A percentile compares a stretch with the other conserved stretches of the same genome.
Conservation (phyloP, 2,797 vertebrate genomes). For the Holocentrus rufus region DNA sequence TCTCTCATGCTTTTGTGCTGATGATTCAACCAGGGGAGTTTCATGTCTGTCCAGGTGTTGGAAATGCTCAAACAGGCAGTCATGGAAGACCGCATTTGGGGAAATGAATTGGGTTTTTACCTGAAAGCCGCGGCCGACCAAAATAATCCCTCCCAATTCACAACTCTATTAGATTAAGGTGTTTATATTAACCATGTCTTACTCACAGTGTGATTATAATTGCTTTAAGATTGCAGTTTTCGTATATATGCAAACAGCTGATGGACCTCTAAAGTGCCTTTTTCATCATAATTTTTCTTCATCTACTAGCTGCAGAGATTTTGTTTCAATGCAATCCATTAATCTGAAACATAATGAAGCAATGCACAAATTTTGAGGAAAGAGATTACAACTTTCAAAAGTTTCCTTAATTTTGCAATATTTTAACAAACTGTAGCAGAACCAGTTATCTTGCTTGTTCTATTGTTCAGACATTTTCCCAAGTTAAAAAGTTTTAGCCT, state of each 20-base stretch:
- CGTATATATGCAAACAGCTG: slow-evolving; percentile 17
- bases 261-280: slow-evolving; percentile 29
- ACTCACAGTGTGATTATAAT: slow-evolving; percentile 56
- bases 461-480: slow-evolving; percentile 65
- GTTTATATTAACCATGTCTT: slow-evolving; percentile 42
- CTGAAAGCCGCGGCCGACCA: too few species aligned
- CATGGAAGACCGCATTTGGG: too few species aligned
- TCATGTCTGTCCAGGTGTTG: too few species aligned
- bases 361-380: slow-evolving; percentile 34
- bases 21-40: too few species aligned
- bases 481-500: slow-evolving; percentile 74
- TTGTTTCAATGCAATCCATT: slow-evolving; percentile 42
- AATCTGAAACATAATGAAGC: slow-evolving; percentile 34
- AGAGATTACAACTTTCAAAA: slow-evolving; percentile 38
- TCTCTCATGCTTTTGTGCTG: too few species aligned
- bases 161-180: slow-evolving; percentile 60
- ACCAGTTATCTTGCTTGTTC: slow-evolving; percentile 70
- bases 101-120: too few species aligned
- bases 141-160: too few species aligned
- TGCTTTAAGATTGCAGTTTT: slow-evolving; percentile 51
- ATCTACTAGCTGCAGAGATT: slow-evolving; percentile 35
- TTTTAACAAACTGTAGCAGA: slow-evolving; percentile 23
- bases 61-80: too few species aligned
- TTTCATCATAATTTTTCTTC: slow-evolving; percentile 33
- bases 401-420: slow-evolving; percentile 35